phyloP scores from a whole-genome alignment of 2,113 vertebrate genomes.

The Corythornis vintsioides region DNA sequence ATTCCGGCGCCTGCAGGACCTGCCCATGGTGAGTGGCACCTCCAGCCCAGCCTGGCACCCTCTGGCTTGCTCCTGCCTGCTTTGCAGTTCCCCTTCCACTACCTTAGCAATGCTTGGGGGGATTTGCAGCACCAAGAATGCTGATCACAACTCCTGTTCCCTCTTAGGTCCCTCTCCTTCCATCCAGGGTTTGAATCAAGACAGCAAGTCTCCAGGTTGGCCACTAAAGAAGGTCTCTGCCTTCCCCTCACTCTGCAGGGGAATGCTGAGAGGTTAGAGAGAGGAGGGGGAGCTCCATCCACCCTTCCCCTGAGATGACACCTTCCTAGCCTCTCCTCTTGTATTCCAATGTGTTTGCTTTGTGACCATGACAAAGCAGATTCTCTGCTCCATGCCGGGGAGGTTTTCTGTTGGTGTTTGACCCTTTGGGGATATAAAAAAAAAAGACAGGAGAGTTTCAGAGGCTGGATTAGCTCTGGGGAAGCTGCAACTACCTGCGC shows the following conservation, averaged over 20 bases:
- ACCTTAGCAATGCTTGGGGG: neutral
- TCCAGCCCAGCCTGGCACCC: neutral
- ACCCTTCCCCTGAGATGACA: constrained; percentile 17
- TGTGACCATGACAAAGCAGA: constrained; percentile 32
- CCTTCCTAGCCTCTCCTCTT: neutral
- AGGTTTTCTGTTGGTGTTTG: neutral
- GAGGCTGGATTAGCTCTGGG: neutral
- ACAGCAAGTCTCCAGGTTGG: constrained; percentile 32
- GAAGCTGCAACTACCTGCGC: neutral
- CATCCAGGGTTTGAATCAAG: constrained; percentile 50
- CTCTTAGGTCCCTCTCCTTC: constrained; percentile 55
- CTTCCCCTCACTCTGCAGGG: constrained; percentile 45
- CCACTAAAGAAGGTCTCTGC: constrained; percentile 44
- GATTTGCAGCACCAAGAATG: constrained; percentile 7
- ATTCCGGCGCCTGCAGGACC: constrained; percentile 85
- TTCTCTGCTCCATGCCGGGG: neutral
- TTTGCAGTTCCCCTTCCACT: neutral
- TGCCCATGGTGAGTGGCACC: constrained; percentile 65
- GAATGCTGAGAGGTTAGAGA: constrained; percentile 30
- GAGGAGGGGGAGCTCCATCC: constrained; percentile 13
- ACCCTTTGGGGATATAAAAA: neutral
- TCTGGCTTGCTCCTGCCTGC: neutral
- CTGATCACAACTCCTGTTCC: constrained; percentile 33
- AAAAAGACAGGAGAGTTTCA: neutral
- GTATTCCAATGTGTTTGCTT: neutral